Percentiles rank a stretch among this genome's conserved stretches.
These are phyloP conservation scores for Cerceris ruficornis DNA, from an alignment of 2,888 invertebrate genomes.

Conservation along the genomic window DNA sequence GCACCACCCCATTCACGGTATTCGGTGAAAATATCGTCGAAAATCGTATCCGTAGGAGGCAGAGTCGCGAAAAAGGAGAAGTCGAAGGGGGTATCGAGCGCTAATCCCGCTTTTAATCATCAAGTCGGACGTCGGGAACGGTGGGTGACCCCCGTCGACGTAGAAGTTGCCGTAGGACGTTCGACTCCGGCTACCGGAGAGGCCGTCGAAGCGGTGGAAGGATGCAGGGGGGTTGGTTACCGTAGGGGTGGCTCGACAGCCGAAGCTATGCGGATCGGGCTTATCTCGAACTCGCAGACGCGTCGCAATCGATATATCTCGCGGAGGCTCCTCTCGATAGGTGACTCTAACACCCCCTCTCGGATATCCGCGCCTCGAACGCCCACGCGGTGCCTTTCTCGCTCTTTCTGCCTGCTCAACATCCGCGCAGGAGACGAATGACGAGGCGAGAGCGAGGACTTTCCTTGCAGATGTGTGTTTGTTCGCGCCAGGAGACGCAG, in stretches of 20 bases:
- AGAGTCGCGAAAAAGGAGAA: neutral
- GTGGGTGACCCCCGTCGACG: constrained; percentile 1
- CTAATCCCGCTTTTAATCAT: constrained; percentile 29
- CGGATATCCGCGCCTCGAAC: constrained; percentile 32
- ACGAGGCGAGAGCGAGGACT: constrained; percentile 33
- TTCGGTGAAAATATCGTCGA: no score
- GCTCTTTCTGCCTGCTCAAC: constrained; percentile 33
- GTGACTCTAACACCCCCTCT: constrained; percentile 46
- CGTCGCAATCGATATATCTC: constrained; percentile 81
- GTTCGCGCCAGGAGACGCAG: constrained; percentile 32
- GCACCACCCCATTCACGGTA: no score
- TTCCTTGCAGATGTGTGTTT: constrained; percentile 35
- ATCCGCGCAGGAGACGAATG: neutral
- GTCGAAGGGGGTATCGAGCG: neutral
- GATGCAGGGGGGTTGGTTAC: constrained; percentile 40
- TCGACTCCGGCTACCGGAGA: neutral
- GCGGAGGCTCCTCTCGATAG: constrained; percentile 75
- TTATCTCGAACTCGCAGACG: constrained; percentile 81
- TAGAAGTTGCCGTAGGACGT: constrained; percentile 3
- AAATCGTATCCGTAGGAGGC: no score
- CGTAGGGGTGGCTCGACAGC: constrained; percentile 65
- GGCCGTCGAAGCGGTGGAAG: neutral
- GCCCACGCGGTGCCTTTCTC: constrained; percentile 43
- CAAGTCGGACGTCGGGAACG: neutral
- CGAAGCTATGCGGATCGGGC: constrained; percentile 77